These are phyloP conservation scores for Lates japonicus DNA, from an alignment of 2,797 vertebrate species.

Conservation along the genomic window DNA sequence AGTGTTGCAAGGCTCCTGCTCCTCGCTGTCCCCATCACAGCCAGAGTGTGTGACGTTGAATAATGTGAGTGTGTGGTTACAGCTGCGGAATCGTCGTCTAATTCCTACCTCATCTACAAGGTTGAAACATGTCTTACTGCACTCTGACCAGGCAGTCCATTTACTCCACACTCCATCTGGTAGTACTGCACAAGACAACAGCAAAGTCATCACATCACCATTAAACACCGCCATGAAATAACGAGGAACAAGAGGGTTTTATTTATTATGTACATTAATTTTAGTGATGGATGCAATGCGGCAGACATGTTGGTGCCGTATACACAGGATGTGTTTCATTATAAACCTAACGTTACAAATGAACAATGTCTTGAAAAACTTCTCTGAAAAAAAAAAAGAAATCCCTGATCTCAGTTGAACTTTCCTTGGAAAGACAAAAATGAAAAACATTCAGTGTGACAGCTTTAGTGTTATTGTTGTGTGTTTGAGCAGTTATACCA, in stretches of 20 bases:
- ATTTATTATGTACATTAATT: no score
- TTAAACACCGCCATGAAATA: no score
- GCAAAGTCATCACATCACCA: neutral
- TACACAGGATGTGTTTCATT: no score
- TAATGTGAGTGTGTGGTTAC: conserved; percentile 59
- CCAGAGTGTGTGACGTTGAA: conserved; percentile 17
- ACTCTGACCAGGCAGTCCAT: conserved; percentile 91
- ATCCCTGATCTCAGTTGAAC: neutral
- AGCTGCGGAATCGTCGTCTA: conserved; percentile 86
- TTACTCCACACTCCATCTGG: conserved; percentile 82
- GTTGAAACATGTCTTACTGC: conserved; percentile 90
- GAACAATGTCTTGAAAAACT: no score
- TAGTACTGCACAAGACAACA: conserved; percentile 44
- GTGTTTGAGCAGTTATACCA: conserved; percentile 73
- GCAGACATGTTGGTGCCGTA: no score
- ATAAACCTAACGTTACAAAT: no score
- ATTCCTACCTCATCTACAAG: conserved; percentile 85
- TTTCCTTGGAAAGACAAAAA: neutral
- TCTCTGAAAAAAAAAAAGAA: conserved; percentile 1
- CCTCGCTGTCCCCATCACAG: conserved; percentile 83
- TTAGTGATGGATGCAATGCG: no score
- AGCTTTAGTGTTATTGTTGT: neutral
- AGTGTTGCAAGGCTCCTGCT: conserved; percentile 89
- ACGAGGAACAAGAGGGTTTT: no score
- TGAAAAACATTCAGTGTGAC: neutral